These are phyloP conservation scores for Thaumatotibia leucotreta DNA, from an alignment of 1,140 invertebrate genomes.

Conservation along the genomic window DNA sequence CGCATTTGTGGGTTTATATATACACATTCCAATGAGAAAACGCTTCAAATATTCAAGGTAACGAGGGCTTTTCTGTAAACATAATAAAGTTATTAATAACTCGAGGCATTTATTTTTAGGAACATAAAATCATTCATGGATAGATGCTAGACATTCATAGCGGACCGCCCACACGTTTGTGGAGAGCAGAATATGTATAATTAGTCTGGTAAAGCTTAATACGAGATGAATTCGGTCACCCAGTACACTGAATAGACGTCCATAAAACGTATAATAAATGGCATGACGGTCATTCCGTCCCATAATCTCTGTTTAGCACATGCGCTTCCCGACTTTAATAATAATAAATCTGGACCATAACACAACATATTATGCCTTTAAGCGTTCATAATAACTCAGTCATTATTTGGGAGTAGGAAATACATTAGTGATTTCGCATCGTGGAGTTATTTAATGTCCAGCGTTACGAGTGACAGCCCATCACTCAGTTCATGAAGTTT, in stretches of 20 bases:
- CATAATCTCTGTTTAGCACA: constrained; percentile 11
- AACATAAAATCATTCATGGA: neutral
- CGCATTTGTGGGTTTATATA: no score
- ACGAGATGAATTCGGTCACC: neutral
- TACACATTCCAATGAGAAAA: neutral
- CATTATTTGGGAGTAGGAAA: constrained; percentile 20
- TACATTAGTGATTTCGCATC: constrained; percentile 16
- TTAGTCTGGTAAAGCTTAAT: neutral
- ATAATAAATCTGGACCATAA: constrained; percentile 33
- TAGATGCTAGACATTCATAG: neutral
- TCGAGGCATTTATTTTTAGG: neutral
- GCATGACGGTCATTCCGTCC: neutral
- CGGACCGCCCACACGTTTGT: neutral
- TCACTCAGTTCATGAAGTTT: neutral
- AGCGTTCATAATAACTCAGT: constrained; percentile 22
- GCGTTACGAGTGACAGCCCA: constrained; percentile 12
- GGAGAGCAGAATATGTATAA: neutral
- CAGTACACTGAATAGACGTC: neutral
- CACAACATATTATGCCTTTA: constrained; percentile 26
- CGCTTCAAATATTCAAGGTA: neutral
- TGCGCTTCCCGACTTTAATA: constrained; percentile 24
- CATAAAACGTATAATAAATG: constrained; percentile 12
- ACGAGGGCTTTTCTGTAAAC: neutral
- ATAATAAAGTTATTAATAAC: neutral
- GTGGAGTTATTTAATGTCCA: constrained; percentile 16